A percentile compares a stretch with the other conserved stretches of the same genome.
These are phyloP conservation scores for Eulimnadia texana DNA, from an alignment of 1,140 invertebrate species.

Conservation along the genomic window DNA sequence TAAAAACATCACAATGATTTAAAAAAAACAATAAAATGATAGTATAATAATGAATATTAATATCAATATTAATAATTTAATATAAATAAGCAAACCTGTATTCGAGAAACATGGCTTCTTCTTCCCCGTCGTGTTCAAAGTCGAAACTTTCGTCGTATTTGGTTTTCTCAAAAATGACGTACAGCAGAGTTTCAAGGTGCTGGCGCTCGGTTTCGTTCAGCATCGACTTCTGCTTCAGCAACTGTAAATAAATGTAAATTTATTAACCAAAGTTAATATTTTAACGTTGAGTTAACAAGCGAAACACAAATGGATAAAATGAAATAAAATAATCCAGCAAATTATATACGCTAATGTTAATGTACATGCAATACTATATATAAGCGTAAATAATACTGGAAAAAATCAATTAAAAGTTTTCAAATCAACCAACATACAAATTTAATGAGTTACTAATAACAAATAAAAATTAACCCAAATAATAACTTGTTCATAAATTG, in stretches of 20 bases:
- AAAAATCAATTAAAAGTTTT: too few species aligned
- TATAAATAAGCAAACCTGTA: constrained; percentile 20
- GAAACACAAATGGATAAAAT: too few species aligned
- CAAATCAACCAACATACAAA: too few species aligned
- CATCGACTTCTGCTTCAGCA: constrained; percentile 22
- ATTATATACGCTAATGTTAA: too few species aligned
- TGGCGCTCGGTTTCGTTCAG: constrained; percentile 21
- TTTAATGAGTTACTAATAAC: too few species aligned
- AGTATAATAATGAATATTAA: too few species aligned
- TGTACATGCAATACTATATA: too few species aligned
- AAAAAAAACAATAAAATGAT: too few species aligned
- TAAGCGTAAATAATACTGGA: too few species aligned
- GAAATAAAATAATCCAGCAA: too few species aligned
- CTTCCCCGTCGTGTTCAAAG: constrained; percentile 40
- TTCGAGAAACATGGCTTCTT: constrained; percentile 40
- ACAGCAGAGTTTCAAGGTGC: constrained; percentile 27
- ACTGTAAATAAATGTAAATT: constrained; percentile 23
- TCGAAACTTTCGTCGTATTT: constrained; percentile 39
- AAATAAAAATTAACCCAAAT: too few species aligned
- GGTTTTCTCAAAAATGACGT: constrained; percentile 37
- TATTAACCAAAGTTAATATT: constrained; percentile 10
- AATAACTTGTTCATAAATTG: constrained; percentile 11
- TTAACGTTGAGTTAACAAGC: constrained; percentile 4
- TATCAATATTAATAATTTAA: too few species aligned
- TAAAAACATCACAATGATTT: not conserved